Conservation (phyloP, 2,797 vertebrate genomes). For the Pachyuromys duprasi region DNA sequence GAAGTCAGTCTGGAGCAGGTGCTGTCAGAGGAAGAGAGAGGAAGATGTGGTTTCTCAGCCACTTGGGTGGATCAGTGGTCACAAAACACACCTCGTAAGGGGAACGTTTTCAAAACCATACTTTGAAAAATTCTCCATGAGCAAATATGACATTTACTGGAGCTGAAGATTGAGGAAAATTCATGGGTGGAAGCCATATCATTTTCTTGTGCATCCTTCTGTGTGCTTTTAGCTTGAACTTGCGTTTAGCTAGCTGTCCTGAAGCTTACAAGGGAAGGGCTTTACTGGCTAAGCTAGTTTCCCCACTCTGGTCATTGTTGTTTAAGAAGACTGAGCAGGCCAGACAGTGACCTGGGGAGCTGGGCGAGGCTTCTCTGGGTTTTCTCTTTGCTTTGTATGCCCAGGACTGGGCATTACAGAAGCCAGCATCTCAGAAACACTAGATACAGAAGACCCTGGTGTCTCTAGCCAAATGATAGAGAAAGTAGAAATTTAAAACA, state of each 20-base stretch:
- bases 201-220: conserved; percentile 44
- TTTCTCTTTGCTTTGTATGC: neutral
- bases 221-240: neutral
- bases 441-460: neutral
- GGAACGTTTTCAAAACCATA: conserved; percentile 52
- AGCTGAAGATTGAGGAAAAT: conserved; percentile 43
- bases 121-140: conserved; percentile 67
- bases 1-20: neutral
- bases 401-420: neutral
- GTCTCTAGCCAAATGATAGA: neutral
- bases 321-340: neutral
- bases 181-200: conserved; percentile 11
- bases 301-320: neutral
- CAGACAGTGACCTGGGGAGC: neutral
- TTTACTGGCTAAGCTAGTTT: neutral
- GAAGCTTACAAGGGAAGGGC: neutral
- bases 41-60: neutral
- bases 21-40: neutral
- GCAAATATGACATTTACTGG: conserved; percentile 71
- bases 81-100: neutral
- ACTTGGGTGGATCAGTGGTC: conserved; percentile 15
- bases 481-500: neutral
- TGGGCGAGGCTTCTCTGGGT: neutral
- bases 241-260: neutral
- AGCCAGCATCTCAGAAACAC: neutral